Percentiles rank a stretch among this genome's conserved stretches.
Conservation (phyloP, 2,113 vertebrate genomes). For the Prolemur simus region DNA sequence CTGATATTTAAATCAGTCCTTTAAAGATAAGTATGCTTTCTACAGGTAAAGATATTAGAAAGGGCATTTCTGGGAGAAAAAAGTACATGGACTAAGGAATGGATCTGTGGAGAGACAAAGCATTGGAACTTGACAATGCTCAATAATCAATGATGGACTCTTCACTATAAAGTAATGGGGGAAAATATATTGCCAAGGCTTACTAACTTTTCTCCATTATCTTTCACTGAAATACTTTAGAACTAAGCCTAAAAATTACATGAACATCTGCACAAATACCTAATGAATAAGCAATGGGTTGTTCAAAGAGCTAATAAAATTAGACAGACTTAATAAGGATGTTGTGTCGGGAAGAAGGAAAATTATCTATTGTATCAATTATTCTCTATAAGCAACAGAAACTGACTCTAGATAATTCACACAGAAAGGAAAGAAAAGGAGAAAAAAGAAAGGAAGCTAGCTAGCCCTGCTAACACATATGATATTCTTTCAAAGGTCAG, state of each 20-base stretch:
- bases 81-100: not conserved
- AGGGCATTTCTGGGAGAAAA: slow-evolving; percentile 32
- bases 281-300: not conserved
- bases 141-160: not conserved
- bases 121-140: not conserved
- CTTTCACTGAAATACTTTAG: slow-evolving; percentile 46
- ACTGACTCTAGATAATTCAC: not conserved
- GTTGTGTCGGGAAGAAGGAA: not conserved
- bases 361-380: not conserved
- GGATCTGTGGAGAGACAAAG: not conserved
- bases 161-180: not conserved
- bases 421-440: not conserved
- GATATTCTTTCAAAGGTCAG: not conserved
- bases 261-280: not conserved
- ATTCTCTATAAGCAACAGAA: not conserved
- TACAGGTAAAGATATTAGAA: not conserved
- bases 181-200: not conserved
- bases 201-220: not conserved
- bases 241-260: not conserved
- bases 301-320: not conserved
- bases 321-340: not conserved
- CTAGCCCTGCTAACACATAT: not conserved
- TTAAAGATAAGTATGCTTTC: not conserved
- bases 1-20: slow-evolving; percentile 44
- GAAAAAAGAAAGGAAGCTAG: not conserved